Percentiles rank a stretch among this genome's conserved stretches.
Conservation (phyloP, 2,797 vertebrate species). For the Channa striata region DNA sequence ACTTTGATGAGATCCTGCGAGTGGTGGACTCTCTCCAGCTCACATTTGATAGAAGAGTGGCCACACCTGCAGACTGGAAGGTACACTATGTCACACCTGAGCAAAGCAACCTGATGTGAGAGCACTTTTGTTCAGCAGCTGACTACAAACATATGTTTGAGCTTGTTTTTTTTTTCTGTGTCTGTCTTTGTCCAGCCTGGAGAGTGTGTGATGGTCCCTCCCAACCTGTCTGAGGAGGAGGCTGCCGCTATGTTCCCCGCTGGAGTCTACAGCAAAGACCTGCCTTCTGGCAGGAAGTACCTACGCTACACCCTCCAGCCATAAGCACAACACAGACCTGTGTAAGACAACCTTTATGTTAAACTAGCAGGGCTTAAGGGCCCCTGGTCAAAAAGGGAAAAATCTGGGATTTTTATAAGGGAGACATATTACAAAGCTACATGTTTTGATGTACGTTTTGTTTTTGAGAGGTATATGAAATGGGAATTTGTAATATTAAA, state of each 20-base stretch:
- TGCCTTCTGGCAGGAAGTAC: constrained; percentile 93
- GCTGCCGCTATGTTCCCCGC: constrained; percentile 88
- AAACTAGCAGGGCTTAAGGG: not conserved
- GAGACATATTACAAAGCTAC: not conserved
- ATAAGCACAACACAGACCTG: not conserved
- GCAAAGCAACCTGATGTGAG: not conserved
- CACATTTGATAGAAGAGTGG: constrained; percentile 86
- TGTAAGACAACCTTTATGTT: not conserved
- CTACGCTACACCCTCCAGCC: constrained; percentile 92
- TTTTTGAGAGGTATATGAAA: not conserved
- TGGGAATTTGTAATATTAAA: not conserved
- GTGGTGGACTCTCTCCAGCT: constrained; percentile 93
- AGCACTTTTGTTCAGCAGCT: constrained; percentile 1
- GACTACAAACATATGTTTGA: not conserved
- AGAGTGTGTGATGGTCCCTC: constrained; percentile 91
- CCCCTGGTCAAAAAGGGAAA: not conserved
- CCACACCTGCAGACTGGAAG: constrained; percentile 95
- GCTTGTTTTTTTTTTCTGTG: not conserved
- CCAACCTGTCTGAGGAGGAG: constrained; percentile 89
- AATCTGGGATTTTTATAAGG: not conserved
- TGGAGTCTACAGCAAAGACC: constrained; percentile 90
- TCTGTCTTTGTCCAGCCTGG: constrained; percentile 80
- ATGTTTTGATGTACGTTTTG: not conserved
- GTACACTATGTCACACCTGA: constrained; percentile 69
- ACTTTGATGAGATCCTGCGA: constrained; percentile 94